Base-by-base conservation (phyloP, 2,888 invertebrate species). In the Leucania comma region DNA sequence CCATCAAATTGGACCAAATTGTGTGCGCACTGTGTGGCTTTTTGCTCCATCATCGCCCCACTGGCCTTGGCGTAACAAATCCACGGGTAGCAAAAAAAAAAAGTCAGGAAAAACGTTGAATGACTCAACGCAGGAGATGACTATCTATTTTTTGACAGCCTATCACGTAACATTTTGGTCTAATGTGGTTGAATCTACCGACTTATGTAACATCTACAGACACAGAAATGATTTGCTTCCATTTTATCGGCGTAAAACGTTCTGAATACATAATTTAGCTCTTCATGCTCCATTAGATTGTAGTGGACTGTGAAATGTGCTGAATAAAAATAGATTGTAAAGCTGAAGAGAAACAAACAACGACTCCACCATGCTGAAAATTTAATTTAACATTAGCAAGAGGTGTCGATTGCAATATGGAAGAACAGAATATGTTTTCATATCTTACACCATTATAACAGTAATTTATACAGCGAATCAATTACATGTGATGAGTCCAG, bases 41-140 rank as follows among this genome's bases (percentile, higher is more conserved):
- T 86, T 84, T 83, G 86, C 84, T 74, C 68, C 71, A 82, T 84
- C 83, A 87, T 82, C 83, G 79, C 73, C 81, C 70, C 72, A 72
- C 56, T 85, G 87, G 82, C 89, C 87, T 87, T 87, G 88, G 81
- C 75, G 81, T 71, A 65, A 74, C 72, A 75, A 82, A 79, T 75
- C 64, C 54, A 68, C 75, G 50, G 70, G 68, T 75, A 75, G 78
- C 76, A 61, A 77, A 83, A 81, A 84, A 81, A 84, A 86, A 83
- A 66, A n/a, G 70, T 68, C 71, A 72, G 78, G 77, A 80, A 86
- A 81, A 83, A 82, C 84, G 75, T 68, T 68, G 66, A 85, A 81
- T 88, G 86, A 85, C 81, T 86, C 82, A 78, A 74, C 86, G 61
- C 73, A 73, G 65, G 65, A 68, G 61, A 78, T 71, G 77, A 68